phyloP scores from a whole-genome alignment of 2,797 vertebrate genomes.

The Spatula versicolor region DNA sequence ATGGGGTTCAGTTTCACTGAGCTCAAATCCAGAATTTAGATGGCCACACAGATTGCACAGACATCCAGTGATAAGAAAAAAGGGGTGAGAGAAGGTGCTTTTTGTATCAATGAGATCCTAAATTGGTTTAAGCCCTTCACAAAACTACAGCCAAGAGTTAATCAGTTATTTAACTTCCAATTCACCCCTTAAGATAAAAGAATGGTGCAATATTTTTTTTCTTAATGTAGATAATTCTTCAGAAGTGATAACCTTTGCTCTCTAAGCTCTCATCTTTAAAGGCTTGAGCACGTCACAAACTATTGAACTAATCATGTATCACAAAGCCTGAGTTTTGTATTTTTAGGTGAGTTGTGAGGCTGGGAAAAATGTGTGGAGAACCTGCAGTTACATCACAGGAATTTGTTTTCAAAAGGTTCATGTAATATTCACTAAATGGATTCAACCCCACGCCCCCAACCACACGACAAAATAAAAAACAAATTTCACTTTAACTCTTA shows the following conservation, averaged over 20 bases:
- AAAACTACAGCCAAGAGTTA: not conserved
- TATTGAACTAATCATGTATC: not conserved
- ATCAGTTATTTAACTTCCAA: not conserved
- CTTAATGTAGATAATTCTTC: not conserved
- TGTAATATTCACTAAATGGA: slow-evolving; percentile 27
- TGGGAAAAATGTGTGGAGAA: not conserved
- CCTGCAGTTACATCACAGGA: not conserved
- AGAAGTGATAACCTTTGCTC: not conserved
- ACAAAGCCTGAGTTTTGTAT: not conserved
- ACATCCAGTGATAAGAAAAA: not conserved
- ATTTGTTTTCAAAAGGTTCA: slow-evolving; percentile 3
- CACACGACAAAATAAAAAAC: slow-evolving; percentile 34
- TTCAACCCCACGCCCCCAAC: not conserved
- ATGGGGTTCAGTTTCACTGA: not conserved
- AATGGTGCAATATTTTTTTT: not conserved
- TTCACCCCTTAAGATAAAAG: not conserved
- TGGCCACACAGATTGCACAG: not conserved
- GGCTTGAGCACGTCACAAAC: not conserved
- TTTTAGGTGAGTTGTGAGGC: not conserved
- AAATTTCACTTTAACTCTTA: too few relatives aligned
- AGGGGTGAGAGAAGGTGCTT: not conserved
- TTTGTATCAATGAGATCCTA: not conserved
- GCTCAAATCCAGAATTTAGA: not conserved
- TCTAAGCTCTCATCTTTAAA: slow-evolving; percentile 1
- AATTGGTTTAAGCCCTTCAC: not conserved